Evolutionary conservation across 1,140 invertebrate genomes (phyloP), one percentile per base, ranked within the genome.

Genomic region (Drosophila nigrodunni): DNA sequence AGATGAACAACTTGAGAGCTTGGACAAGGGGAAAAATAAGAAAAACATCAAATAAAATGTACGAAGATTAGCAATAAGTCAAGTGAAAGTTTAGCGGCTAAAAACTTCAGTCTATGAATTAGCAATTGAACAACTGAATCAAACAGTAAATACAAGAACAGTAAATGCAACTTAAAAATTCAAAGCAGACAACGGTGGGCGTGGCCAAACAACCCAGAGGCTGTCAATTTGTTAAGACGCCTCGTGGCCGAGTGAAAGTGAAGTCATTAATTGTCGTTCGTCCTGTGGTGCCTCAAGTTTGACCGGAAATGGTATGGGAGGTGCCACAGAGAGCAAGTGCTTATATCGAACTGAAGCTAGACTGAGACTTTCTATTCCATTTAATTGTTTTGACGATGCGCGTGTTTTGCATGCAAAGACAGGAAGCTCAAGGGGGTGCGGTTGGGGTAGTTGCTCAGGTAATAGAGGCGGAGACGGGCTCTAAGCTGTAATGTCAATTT

Each of bases 331-430:
- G 7, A 34, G 25, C 25, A 34, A 58, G 35, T 58, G 65, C 59
- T 78, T 41, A 57, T 73, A 46, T 65, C 68, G 69, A 60, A 68
- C 73, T 62, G 68, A 66, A 72, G 77, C 64, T 66, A 77, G 71
- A 54, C 58, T 52, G 35, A 52, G 52, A 35, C 80, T 74, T 59
- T 78, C 52, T 67, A 69, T 65, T 68, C 74, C 54, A 75, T 78
- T 74, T 85, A 85, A 85, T 85, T 85, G 82, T 86, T 85, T 85
- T 70, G 82, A 71, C 59, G 68, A 41, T 60, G 82, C 72, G 80
- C 82, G 78, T 85, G 82, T 87, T 85, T 85, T 87, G 82, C 82
- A 85, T 85, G 59, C 60, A 64, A 65, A 81, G 71, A 44, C 50
- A 54, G 34, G 2, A 18, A 21, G 7, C 2, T 21, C 18, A 2